phyloP scores from a whole-genome alignment of 2,888 invertebrate species.

The Euproctis similis region DNA sequence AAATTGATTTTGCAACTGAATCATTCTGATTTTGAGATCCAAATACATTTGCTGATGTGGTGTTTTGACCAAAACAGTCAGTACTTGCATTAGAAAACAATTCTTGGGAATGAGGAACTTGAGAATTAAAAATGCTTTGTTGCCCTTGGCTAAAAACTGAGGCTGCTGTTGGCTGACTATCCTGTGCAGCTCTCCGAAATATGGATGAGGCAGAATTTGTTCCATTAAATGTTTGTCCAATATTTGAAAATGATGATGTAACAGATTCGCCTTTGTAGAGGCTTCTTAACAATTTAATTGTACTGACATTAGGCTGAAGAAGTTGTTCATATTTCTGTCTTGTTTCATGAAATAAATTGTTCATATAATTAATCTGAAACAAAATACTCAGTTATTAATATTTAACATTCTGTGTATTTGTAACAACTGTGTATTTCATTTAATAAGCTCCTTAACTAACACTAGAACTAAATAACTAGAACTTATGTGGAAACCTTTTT shows the following conservation, averaged over 20 bases:
- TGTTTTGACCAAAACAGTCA: constrained; percentile 18
- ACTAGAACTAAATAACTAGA: no score
- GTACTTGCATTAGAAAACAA: constrained; percentile 18
- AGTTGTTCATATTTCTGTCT: constrained; percentile 45
- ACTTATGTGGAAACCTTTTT: no score
- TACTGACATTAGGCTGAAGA: constrained; percentile 33
- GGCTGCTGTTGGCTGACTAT: constrained; percentile 16
- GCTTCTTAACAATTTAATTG: constrained; percentile 38
- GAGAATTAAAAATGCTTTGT: constrained; percentile 14
- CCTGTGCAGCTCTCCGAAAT: constrained; percentile 47
- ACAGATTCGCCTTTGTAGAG: constrained; percentile 46
- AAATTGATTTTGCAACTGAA: constrained; percentile 33
- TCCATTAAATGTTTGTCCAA: constrained; percentile 12
- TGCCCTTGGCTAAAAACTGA: constrained; percentile 27
- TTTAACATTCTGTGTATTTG: no score
- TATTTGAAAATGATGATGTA: constrained; percentile 33
- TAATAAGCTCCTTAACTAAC: no score
- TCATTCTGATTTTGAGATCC: constrained; percentile 10
- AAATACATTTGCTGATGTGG: constrained; percentile 6
- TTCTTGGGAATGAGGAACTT: constrained; percentile 17
- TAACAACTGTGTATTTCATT: no score
- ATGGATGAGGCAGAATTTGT: constrained; percentile 39
- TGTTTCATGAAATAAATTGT: constrained; percentile 40
- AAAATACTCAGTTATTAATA: background rate
- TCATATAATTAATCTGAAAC: constrained; percentile 43